These are phyloP conservation scores for Columba janthina DNA, from an alignment of 2,113 vertebrate species.

Conservation along the genomic window DNA sequence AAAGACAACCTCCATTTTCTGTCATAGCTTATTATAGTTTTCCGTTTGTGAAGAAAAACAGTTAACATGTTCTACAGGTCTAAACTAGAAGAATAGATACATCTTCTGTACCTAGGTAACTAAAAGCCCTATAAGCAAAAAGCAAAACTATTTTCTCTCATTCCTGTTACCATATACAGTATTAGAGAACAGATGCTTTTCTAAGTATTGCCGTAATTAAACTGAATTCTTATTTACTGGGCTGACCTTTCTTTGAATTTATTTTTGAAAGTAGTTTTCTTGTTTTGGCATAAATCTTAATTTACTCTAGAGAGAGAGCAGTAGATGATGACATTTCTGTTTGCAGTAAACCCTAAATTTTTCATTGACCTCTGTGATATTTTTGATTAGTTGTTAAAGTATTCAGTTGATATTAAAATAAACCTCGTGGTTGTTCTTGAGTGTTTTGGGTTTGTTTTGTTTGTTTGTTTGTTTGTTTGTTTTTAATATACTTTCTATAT, in stretches of 20 bases:
- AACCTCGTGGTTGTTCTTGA: background rate
- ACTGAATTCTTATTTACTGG: background rate
- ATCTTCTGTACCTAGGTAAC: background rate
- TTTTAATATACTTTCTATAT: background rate
- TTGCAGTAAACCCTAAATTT: background rate
- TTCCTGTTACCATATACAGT: background rate
- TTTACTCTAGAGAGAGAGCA: background rate
- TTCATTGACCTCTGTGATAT: background rate
- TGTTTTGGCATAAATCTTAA: background rate
- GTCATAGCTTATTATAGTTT: background rate
- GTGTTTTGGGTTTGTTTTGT: background rate
- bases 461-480: background rate
- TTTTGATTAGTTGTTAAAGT: background rate
- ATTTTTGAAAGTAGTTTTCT: background rate
- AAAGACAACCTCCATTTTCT: background rate
- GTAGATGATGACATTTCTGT: background rate
- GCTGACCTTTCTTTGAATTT: slow-evolving; percentile 35
- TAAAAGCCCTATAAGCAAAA: background rate
- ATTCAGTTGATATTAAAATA: background rate
- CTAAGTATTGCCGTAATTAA: slow-evolving; percentile 22
- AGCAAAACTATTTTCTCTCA: background rate
- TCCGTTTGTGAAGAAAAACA: background rate
- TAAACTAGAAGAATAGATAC: background rate
- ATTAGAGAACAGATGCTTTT: slow-evolving; percentile 7
- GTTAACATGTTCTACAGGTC: background rate